These are phyloP conservation scores for Ptyas mucosa DNA, from an alignment of 2,113 vertebrate genomes.

Conservation along the genomic window DNA sequence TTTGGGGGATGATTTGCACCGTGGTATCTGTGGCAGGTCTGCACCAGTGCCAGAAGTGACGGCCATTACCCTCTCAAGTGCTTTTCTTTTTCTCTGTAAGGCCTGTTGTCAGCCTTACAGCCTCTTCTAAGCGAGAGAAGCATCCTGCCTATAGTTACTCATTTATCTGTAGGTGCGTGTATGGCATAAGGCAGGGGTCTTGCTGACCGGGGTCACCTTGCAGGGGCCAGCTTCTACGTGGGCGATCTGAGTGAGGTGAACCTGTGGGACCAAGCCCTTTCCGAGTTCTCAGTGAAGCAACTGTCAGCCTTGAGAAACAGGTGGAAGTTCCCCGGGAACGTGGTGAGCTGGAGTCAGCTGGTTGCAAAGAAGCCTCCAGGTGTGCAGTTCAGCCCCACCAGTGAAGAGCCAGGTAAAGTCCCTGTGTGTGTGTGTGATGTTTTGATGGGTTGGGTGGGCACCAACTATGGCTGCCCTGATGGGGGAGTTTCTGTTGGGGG, in stretches of 20 bases:
- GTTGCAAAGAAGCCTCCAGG: neutral
- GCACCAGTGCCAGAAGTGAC: too few relatives aligned
- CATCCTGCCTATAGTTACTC: neutral
- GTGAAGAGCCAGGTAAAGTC: neutral
- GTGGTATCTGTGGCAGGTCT: neutral
- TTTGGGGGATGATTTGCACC: neutral
- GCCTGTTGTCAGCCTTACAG: too few relatives aligned
- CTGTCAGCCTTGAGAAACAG: constrained; percentile 12
- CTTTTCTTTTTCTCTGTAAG: neutral
- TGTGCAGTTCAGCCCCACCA: neutral
- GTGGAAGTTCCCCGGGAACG: constrained; percentile 29
- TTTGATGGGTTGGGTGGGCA: neutral
- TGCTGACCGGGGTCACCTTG: neutral
- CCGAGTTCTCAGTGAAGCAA: neutral
- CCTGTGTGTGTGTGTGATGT: fast-evolving
- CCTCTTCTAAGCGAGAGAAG: neutral
- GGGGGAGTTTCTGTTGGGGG: neutral
- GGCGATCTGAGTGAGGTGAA: constrained; percentile 31
- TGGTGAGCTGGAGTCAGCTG: constrained; percentile 32
- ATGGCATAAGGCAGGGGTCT: neutral
- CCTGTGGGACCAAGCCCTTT: constrained; percentile 27
- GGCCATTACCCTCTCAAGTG: neutral
- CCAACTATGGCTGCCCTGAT: neutral
- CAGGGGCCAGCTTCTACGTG: neutral
- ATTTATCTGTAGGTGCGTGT: neutral